phyloP scores from a whole-genome alignment of 2,113 vertebrate species.

The Sinocyclocheilus rhinocerous region DNA sequence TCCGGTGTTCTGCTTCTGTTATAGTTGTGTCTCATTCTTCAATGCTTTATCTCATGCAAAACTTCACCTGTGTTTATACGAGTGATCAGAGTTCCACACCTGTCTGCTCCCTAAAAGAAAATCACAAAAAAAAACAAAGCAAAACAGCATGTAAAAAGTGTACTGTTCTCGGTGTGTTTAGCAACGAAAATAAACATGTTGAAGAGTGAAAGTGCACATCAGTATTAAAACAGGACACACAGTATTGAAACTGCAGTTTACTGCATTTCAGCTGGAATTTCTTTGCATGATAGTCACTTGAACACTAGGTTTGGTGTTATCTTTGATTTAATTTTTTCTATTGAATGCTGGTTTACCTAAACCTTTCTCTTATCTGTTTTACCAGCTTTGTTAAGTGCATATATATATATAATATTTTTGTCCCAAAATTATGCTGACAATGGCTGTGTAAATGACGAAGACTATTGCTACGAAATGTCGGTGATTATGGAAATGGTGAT shows the following conservation, averaged over 20 bases:
- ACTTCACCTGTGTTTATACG: slow-evolving; percentile 40
- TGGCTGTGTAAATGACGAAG: slow-evolving; percentile 63
- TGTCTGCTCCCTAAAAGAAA: slow-evolving; percentile 41
- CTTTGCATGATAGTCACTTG: slow-evolving; percentile 75
- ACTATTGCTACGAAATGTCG: slow-evolving; percentile 48
- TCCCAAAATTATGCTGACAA: slow-evolving; percentile 66
- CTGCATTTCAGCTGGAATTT: slow-evolving; percentile 67
- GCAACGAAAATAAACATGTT: slow-evolving; percentile 59
- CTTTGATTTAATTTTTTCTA: slow-evolving; percentile 66
- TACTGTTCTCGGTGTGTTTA: slow-evolving; percentile 70
- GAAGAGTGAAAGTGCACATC: slow-evolving; percentile 60
- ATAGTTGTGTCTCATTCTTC: slow-evolving; percentile 52
- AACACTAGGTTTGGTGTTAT: slow-evolving; percentile 66
- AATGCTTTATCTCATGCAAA: slow-evolving; percentile 37
- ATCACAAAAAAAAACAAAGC: not conserved
- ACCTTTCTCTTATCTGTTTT: slow-evolving; percentile 70
- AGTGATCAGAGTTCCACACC: slow-evolving; percentile 31
- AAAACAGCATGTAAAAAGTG: slow-evolving; percentile 70
- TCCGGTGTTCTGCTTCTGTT: slow-evolving; percentile 40
- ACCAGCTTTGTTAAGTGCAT: slow-evolving; percentile 74
- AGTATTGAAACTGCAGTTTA: slow-evolving; percentile 67
- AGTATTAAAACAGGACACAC: slow-evolving; percentile 63
- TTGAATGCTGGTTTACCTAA: slow-evolving; percentile 73
- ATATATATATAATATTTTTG: slow-evolving; percentile 69
- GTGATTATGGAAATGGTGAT: slow-evolving; percentile 57